Evolutionary conservation across 2,888 invertebrate species (phyloP).

Genomic region (Xestia rhomboidea): DNA sequence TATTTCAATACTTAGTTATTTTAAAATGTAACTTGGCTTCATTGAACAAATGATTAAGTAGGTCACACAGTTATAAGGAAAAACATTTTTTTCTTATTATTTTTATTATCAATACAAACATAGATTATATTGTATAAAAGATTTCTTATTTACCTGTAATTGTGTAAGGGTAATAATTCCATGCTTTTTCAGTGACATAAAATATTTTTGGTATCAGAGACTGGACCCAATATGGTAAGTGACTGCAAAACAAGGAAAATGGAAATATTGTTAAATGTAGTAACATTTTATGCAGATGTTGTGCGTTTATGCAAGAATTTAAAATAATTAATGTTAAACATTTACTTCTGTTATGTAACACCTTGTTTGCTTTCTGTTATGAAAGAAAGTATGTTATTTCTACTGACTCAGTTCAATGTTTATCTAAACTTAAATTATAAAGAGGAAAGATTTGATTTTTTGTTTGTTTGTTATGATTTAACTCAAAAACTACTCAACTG

Average conservation of each 20-base stretch:
- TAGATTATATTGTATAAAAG: neutral
- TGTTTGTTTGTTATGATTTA: too few relatives aligned
- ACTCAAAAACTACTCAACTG: too few relatives aligned
- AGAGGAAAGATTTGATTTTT: too few relatives aligned
- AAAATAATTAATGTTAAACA: neutral
- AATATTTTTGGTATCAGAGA: constrained; percentile 96
- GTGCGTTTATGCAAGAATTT: neutral
- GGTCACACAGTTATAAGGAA: neutral
- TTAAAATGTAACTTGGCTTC: neutral
- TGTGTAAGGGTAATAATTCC: constrained; percentile 98
- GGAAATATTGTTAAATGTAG: neutral
- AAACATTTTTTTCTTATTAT: neutral
- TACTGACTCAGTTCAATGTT: neutral
- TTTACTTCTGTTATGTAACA: neutral
- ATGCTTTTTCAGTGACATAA: constrained; percentile 98
- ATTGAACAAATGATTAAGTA: constrained; percentile 2
- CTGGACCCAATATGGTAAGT: constrained; percentile 97
- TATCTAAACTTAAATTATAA: neutral
- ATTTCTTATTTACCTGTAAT: constrained; percentile 92
- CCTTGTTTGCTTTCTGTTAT: neutral
- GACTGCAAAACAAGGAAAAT: constrained; percentile 90
- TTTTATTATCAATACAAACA: neutral
- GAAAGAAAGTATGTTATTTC: neutral
- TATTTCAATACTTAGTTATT: neutral
- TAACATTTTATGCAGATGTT: neutral